phyloP scores from a whole-genome alignment of 2,888 invertebrate genomes.

The Heliothis peltigera region DNA sequence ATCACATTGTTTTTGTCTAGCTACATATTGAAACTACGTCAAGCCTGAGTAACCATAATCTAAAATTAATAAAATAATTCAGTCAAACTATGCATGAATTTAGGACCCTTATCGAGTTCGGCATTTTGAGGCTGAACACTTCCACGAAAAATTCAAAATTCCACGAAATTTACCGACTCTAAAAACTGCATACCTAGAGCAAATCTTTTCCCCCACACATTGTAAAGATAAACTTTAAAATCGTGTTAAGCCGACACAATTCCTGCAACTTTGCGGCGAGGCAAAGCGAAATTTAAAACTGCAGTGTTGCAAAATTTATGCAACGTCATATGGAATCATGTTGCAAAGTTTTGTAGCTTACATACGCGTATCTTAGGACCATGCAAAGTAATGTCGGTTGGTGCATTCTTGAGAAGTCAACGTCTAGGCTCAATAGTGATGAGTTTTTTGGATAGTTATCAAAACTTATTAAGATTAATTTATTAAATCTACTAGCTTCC shows the following conservation, averaged over 20 bases:
- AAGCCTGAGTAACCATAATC: no score
- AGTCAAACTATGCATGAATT: no score
- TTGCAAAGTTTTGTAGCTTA: not conserved
- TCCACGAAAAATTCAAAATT: no score
- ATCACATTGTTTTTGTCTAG: no score
- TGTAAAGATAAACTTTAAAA: not conserved
- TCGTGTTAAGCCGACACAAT: not conserved
- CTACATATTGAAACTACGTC: no score
- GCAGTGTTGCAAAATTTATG: not conserved
- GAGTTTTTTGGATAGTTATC: not conserved
- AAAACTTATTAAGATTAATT: no score
- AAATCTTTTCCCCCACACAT: not conserved
- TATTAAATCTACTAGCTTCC: no score
- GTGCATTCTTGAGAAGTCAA: not conserved
- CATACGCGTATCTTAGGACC: not conserved
- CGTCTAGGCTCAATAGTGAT: not conserved
- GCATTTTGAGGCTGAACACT: no score
- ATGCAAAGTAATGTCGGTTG: not conserved
- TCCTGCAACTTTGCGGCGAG: not conserved
- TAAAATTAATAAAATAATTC: no score
- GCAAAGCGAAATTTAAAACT: not conserved
- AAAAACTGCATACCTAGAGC: not conserved
- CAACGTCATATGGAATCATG: not conserved
- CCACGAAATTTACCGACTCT: not conserved
- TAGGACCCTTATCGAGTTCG: no score